Evolutionary conservation across 2,113 vertebrate species (phyloP), one percentile per base, ranked within the genome.

Genomic region (Okapia johnstoni): DNA sequence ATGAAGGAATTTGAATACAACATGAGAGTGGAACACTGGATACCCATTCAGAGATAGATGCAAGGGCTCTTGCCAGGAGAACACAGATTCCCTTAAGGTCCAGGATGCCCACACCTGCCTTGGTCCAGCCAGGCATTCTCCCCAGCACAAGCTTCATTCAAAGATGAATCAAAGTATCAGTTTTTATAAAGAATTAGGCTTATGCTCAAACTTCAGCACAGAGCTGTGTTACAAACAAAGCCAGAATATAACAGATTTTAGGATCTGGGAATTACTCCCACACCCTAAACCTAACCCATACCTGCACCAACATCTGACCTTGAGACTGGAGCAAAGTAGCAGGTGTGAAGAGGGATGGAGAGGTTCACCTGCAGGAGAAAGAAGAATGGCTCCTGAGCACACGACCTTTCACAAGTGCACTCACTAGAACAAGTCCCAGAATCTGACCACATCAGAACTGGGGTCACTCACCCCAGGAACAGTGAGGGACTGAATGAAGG

Each of bases 361-460:
- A 79, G 12, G 25, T 4, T 84, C 46, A 2, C 77, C 63, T 85
- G 19, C 52, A 50, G 11, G 0, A 81, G 21, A 73, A 36, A 40
- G 17, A 58, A 73, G 5, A 90, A 30, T 0, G 0, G 25, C 36
- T 60, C 28, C 17, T 2, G 0, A 36, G 13, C 14, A 50, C 7
- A 9, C 1, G 12, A 54, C 4, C 4, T 66, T 81, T 52, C 60
- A 25, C 3, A 28, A 2, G n/a, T 0, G 2, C 14, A 33, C 11
- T 40, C 66, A 73, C 11, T 73, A 40, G 10, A 73, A 73, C 10
- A 40, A 25, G 36, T 40, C 2, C 19, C 36, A 73, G 66, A 73
- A 73, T 73, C 19, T 40, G 36, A 21, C 36, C 19, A 40, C 36
- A 40, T 73, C 36, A 70, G n/a, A 70, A 40, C n/a, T 40, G n/a